Evolutionary conservation across 1,140 invertebrate species (phyloP).

Genomic region (Pomacea maculata): DNA sequence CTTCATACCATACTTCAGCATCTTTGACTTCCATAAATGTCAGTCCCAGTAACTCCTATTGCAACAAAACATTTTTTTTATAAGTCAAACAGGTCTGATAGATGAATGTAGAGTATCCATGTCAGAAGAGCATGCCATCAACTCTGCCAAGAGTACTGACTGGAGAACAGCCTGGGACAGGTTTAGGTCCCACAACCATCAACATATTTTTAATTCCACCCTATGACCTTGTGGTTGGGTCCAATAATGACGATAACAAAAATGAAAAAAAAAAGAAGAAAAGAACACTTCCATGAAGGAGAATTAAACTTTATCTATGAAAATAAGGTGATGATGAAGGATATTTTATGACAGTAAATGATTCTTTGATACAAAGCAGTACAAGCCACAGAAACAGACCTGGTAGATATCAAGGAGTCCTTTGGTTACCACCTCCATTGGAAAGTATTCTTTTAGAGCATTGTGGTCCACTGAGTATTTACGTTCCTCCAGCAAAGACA

Average conservation of each 20-base stretch:
- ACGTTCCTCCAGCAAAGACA: slow-evolving; percentile 67
- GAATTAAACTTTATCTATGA: no score
- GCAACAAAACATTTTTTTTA: slow-evolving; percentile 1
- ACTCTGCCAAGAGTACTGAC: no score
- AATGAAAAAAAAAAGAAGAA: no score
- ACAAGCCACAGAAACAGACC: slow-evolving; percentile 40
- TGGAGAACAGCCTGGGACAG: no score
- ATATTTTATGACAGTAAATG: neutral
- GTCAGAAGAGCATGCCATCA: no score
- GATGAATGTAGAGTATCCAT: no score
- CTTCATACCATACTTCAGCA: slow-evolving; percentile 68
- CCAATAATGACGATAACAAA: no score
- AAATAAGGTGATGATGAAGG: no score
- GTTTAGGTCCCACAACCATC: no score
- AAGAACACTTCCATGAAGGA: no score
- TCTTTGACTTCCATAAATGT: slow-evolving; percentile 65
- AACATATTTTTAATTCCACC: neutral
- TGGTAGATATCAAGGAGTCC: slow-evolving; percentile 70
- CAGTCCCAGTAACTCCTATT: slow-evolving; percentile 66
- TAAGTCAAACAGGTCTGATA: no score
- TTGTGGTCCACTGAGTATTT: slow-evolving; percentile 70
- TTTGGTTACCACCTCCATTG: slow-evolving; percentile 67
- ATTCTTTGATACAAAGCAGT: neutral
- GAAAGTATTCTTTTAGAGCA: slow-evolving; percentile 70
- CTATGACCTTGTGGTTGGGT: no score